Percentiles rank a stretch among this genome's conserved stretches.
These are phyloP conservation scores for Ptychodera flava DNA, from an alignment of 35 echinoderm and acorn worm species.

Conservation along the genomic window DNA sequence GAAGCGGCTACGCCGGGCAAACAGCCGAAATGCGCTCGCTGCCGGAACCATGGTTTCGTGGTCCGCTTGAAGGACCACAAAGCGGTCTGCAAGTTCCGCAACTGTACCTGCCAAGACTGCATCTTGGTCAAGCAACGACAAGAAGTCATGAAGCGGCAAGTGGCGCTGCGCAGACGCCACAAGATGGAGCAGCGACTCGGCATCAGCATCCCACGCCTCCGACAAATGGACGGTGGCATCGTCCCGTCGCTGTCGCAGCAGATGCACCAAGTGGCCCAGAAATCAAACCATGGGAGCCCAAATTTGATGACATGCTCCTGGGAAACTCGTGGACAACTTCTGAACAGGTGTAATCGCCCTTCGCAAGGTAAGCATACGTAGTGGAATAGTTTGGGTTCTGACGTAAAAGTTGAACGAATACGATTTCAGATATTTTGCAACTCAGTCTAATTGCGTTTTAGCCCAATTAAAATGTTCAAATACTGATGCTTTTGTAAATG, in stretches of 20 bases:
- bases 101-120: not conserved
- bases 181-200: not conserved
- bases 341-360: not conserved
- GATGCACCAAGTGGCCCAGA: no score
- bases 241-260: no score
- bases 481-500: no score
- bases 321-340: not conserved
- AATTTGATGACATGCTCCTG: no score
- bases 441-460: no score
- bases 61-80: not conserved
- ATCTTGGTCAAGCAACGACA: not conserved
- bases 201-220: not conserved
- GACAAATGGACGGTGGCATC: no score
- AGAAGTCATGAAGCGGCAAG: not conserved
- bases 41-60: not conserved
- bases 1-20: no score
- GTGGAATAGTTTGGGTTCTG: no score
- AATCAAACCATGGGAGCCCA: no score
- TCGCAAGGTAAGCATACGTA: not conserved
- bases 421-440: no score
- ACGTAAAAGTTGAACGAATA: no score
- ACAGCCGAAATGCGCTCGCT: not conserved
- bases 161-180: not conserved
- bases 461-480: no score
- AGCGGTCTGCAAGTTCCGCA: not conserved